phyloP scores from a whole-genome alignment of 2,797 vertebrate genomes.

The Hybognathus amarus region DNA sequence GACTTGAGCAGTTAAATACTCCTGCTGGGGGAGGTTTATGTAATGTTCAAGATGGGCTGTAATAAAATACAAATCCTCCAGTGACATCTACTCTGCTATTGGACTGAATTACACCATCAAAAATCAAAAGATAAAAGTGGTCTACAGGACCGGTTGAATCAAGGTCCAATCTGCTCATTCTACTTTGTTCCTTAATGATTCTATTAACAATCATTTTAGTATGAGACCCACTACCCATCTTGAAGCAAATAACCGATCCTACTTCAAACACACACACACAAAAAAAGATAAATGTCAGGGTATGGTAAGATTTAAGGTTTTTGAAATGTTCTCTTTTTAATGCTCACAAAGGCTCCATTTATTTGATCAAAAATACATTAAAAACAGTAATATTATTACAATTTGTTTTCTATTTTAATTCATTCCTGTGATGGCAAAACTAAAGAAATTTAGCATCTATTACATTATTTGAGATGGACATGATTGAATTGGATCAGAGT shows the following conservation, averaged over 20 bases:
- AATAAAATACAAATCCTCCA: not conserved
- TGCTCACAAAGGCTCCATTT: not conserved
- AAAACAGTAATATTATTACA: too few relatives aligned
- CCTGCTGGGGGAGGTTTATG: not conserved
- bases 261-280: too few relatives aligned
- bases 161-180: not conserved
- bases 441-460: too few relatives aligned
- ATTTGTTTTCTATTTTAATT: too few relatives aligned
- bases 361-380: not conserved
- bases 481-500: too few relatives aligned
- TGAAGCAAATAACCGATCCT: not conserved
- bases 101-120: not conserved
- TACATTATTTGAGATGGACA: too few relatives aligned
- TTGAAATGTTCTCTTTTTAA: not conserved
- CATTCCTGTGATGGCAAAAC: too few relatives aligned
- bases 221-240: not conserved
- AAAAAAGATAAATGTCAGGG: too few relatives aligned
- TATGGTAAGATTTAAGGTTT: not conserved
- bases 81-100: not conserved
- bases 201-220: not conserved
- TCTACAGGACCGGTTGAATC: not conserved
- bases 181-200: not conserved
- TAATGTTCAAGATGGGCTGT: not conserved
- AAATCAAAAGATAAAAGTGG: too few relatives aligned
- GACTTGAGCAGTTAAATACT: constrained; percentile 6